Percentiles rank a stretch among this genome's conserved stretches.
Conservation (phyloP, 2,113 vertebrate genomes). For the Bubalus kerabau region DNA sequence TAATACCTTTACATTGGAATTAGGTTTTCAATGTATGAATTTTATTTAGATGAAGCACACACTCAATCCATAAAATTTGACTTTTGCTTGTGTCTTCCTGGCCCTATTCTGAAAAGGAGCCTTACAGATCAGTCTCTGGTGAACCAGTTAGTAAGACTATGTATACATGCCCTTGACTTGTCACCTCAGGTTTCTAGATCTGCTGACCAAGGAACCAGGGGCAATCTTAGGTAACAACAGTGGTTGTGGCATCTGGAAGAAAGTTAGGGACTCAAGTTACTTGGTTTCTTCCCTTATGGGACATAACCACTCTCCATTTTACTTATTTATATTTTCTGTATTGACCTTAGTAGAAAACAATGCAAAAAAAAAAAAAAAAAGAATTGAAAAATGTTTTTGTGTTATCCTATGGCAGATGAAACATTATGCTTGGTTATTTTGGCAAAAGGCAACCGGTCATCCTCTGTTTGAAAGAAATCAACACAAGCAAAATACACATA, state of each 20-base stretch:
- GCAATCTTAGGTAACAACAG: background rate
- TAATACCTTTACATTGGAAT: background rate
- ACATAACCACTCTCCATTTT: background rate
- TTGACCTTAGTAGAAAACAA: background rate
- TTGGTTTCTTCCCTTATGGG: background rate
- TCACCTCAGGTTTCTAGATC: background rate
- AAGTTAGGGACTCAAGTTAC: background rate
- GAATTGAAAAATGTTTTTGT: background rate
- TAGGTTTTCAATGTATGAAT: background rate
- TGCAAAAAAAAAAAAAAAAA: background rate
- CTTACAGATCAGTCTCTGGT: background rate
- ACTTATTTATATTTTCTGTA: background rate
- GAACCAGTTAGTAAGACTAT: background rate
- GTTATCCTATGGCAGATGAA: background rate
- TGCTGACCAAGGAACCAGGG: background rate
- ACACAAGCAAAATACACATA: slow-evolving; percentile 35
- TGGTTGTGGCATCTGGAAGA: background rate
- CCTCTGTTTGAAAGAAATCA: background rate
- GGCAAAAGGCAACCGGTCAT: background rate
- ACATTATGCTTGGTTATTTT: slow-evolving; percentile 25
- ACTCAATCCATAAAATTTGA: background rate
- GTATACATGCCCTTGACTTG: background rate
- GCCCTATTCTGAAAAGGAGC: background rate
- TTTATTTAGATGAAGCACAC: background rate
- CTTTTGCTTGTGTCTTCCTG: background rate